phyloP scores from a whole-genome alignment of 2,797 vertebrate genomes.

The Chaunax sp. region DNA sequence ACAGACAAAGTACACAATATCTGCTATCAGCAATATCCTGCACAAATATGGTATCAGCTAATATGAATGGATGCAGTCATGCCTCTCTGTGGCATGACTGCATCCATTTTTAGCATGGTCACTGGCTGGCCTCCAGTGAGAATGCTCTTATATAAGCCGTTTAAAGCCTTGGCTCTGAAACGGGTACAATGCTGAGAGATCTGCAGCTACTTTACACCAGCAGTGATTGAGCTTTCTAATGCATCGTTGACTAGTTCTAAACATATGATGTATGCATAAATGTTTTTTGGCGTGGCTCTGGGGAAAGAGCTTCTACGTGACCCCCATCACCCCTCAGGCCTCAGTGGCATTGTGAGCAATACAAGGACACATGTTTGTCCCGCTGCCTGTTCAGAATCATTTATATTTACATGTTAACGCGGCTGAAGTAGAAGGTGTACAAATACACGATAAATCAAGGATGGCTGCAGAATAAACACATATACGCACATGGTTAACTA shows the following conservation, averaged over 20 bases:
- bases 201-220: slow-evolving; percentile 55
- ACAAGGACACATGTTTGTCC: slow-evolving; percentile 17
- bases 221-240: slow-evolving; percentile 41
- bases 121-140: slow-evolving; percentile 33
- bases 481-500: slow-evolving; percentile 10
- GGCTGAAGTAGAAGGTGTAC: not conserved
- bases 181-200: slow-evolving; percentile 30
- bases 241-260: no score
- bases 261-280: no score
- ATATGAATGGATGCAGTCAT: not conserved
- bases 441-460: slow-evolving; percentile 8
- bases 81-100: slow-evolving; percentile 8
- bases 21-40: not conserved
- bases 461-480: slow-evolving; percentile 17
- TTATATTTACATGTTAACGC: not conserved
- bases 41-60: not conserved
- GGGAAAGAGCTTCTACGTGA: no score
- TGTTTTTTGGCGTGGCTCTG: no score
- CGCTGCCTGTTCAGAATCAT: not conserved
- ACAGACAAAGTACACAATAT: not conserved
- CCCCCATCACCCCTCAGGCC: no score
- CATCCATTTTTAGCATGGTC: slow-evolving; percentile 26
- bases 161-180: slow-evolving; percentile 48
- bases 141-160: slow-evolving; percentile 60
- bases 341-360: slow-evolving; percentile 5